Evolutionary conservation across 2,888 invertebrate species (phyloP), one percentile per base, ranked within the genome.

Genomic region (Cryptocephalus primarius): DNA sequence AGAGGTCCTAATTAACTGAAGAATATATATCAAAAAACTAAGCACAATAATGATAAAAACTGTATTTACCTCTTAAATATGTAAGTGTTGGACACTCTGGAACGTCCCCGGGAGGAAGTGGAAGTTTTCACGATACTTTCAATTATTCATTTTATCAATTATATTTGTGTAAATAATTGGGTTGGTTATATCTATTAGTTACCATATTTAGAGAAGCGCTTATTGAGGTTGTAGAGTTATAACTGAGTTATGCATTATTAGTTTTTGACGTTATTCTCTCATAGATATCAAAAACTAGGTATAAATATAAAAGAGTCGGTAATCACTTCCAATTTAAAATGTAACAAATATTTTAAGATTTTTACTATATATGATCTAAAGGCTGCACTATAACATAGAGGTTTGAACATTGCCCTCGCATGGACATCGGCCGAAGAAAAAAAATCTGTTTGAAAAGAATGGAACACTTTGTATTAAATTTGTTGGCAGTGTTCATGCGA

Each of bases 311-410:
- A 47, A 49, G 46, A 45, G 46, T 48, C 47, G 45, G 47, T 55
- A 57, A 52, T 56, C 58, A 60, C 60, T 58, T 58, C 57, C 56
- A 56, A 53, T 58, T 51, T 50, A 56, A 53, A 48, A 56, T 60
- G 54, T 62, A 57, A 59, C 54, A 59, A 59, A 57, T 58, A 60
- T 58, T 59, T 22, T 62, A 60, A 60, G 60, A 54, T 62, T 62
- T 61, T 59, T 62, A 63, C 60, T 64, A 64, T 60, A 64, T 60
- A 54, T 62, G 62, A 64, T 57, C 59, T 60, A 64, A 67, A 68
- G 67, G 67, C 67, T 68, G 66, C 67, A 68, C 67, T 62, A 63
- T 61, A 64, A 57, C 61, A 57, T 58, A 59, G 59, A 55, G 54
- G 51, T 50, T 47, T 47, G 47, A 39, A 46, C 39, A 6, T 36